A percentile compares a stretch with the other conserved stretches of the same genome.
These are phyloP conservation scores for Phyllostomus discolor DNA, from an alignment of 2,113 vertebrate genomes.

Conservation along the genomic window DNA sequence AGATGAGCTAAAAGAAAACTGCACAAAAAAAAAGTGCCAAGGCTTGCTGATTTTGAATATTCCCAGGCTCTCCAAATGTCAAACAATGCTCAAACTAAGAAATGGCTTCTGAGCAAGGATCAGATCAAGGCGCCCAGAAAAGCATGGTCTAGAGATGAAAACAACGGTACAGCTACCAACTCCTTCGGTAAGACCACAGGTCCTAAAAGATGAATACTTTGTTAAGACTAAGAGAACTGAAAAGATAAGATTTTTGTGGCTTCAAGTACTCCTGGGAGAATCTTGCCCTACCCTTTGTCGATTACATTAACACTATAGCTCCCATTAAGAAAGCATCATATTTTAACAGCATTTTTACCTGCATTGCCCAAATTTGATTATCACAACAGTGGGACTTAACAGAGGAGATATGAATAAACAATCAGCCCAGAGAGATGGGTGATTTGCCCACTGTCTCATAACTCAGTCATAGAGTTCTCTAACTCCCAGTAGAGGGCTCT, in stretches of 20 bases:
- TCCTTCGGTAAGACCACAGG: neutral
- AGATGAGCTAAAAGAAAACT: neutral
- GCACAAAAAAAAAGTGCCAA: neutral
- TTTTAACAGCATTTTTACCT: slow-evolving; percentile 6
- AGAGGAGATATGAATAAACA: neutral
- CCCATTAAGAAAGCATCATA: neutral
- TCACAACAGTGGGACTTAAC: neutral
- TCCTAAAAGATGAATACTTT: neutral
- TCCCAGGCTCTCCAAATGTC: neutral
- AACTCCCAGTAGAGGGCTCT: neutral
- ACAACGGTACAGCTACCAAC: neutral
- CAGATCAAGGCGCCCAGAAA: neutral
- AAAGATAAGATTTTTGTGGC: neutral
- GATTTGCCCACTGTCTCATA: neutral
- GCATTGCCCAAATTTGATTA: neutral
- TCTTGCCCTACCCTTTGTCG: neutral
- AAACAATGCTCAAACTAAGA: neutral
- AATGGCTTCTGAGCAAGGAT: neutral
- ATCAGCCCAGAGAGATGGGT: neutral
- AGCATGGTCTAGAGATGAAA: neutral
- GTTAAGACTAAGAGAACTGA: neutral
- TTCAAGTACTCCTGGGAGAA: neutral
- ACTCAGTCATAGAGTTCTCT: neutral
- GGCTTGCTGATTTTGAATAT: neutral
- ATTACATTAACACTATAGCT: neutral